Conservation (phyloP, 2,113 vertebrate species). For the Nipponia nippon region DNA sequence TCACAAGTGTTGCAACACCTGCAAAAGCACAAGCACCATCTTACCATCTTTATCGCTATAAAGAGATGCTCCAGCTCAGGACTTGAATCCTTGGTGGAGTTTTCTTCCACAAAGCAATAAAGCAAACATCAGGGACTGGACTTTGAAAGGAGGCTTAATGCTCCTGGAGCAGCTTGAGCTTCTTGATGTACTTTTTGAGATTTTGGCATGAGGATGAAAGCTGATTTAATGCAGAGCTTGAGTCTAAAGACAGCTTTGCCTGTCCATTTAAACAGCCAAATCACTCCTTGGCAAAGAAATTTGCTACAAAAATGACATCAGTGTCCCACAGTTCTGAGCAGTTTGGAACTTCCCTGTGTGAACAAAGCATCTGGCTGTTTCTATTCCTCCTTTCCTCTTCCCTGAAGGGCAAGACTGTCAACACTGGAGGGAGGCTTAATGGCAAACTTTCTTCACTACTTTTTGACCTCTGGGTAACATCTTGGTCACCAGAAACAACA, state of each 20-base stretch:
- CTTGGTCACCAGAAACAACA: not conserved
- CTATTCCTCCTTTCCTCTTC: not conserved
- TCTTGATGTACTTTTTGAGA: not conserved
- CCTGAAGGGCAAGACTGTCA: not conserved
- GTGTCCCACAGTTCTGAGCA: not conserved
- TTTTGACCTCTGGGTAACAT: not conserved
- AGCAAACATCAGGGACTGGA: not conserved
- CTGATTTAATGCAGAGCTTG: not conserved
- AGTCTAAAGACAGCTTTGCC: not conserved
- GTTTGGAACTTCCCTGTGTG: not conserved
- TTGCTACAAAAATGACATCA: not conserved
- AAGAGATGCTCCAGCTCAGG: not conserved
- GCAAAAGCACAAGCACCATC: not conserved
- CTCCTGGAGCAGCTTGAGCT: not conserved
- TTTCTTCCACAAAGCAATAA: not conserved
- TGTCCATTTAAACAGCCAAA: not conserved
- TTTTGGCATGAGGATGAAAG: not conserved
- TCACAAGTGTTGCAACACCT: constrained; percentile 97
- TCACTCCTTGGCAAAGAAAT: not conserved
- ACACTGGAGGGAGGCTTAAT: not conserved
- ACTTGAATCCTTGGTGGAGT: not conserved
- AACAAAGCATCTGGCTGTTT: not conserved
- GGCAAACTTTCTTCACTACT: not conserved
- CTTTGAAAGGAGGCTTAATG: not conserved
- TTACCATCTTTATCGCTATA: not conserved